phyloP scores from a whole-genome alignment of 2,113 vertebrate species.

The Pardalotus punctatus region DNA sequence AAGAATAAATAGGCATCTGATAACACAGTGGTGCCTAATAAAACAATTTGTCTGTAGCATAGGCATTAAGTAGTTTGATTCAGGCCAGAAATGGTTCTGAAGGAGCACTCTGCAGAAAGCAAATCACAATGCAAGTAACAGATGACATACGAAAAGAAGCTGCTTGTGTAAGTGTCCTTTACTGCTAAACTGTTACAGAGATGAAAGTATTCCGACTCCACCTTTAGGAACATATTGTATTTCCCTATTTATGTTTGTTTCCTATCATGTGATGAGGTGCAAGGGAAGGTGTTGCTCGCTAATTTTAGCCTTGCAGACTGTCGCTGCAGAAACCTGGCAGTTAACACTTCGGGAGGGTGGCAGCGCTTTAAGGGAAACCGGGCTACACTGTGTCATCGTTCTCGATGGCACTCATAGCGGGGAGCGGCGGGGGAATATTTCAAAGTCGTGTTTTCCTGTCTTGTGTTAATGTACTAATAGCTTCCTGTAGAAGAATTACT shows the following conservation, averaged over 20 bases:
- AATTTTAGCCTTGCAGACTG: conserved; percentile 43
- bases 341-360: background rate
- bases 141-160: background rate
- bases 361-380: background rate
- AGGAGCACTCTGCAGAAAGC: background rate
- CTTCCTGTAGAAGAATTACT: background rate
- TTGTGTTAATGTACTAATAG: background rate
- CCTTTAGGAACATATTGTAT: conserved; percentile 52
- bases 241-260: conserved; percentile 60
- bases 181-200: background rate
- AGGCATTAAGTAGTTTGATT: background rate
- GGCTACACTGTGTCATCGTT: background rate
- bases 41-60: background rate
- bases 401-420: rapidly evolving
- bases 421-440: rapidly evolving
- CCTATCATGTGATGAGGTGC: conserved; percentile 32
- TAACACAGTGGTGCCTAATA: background rate
- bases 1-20: background rate
- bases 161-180: conserved; percentile 3
- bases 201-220: background rate
- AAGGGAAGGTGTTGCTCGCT: conserved; percentile 41
- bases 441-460: background rate
- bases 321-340: conserved; percentile 2
- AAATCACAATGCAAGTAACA: background rate
- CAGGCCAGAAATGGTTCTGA: background rate